Base-by-base conservation (phyloP, 2,113 vertebrate genomes). In the Echinops telfairi region DNA sequence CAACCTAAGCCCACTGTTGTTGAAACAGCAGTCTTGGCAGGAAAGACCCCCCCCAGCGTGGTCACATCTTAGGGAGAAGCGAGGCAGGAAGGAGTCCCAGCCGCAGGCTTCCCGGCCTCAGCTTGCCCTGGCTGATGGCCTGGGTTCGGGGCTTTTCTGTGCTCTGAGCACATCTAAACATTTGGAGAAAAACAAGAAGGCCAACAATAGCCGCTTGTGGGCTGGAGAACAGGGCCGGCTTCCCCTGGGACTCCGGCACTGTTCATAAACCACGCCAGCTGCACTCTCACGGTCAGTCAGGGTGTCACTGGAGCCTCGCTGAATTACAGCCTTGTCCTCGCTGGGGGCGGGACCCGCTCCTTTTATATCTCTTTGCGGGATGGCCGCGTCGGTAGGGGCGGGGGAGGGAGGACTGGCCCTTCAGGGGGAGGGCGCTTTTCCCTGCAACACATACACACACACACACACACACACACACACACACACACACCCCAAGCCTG, bases 131-230 rank as follows among this genome's bases (percentile, higher is more conserved):
- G 95, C 91, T 82, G 82, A 87, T 91, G 96, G 94, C 94, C 97
- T 95, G 73, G 79, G 60, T 80, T 95, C 93, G 93, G 80, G 94
- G 94, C 95, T 98, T 97, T 97, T 97, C 97, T 97, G 97, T 86
- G 95, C 96, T 97, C 96, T 86, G 92, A 96, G 97, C 97, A 92
- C 53, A 93, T 97, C 96, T 97, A 97, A 97, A 96, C 96, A 98
- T 96, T 96, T 96, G 95, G 95, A 97, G 97, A 95, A 98, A 98
- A 98, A 97, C 97, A 98, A 98, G 97, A 96, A 97, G 96, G 92
- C 81, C 94, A 98, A 98, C 97, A 98, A 98, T 97, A 97, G 97
- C 83, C 91, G 91, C 94, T 96, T 98, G 96, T 97, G 96, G 97
- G 88, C 93, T 97, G 87, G 96, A 96, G 96, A 97, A 97, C 94